These are phyloP conservation scores for Ricordea florida DNA, from an alignment of 92 coral and sea anemone genomes.

Conservation along the genomic window DNA sequence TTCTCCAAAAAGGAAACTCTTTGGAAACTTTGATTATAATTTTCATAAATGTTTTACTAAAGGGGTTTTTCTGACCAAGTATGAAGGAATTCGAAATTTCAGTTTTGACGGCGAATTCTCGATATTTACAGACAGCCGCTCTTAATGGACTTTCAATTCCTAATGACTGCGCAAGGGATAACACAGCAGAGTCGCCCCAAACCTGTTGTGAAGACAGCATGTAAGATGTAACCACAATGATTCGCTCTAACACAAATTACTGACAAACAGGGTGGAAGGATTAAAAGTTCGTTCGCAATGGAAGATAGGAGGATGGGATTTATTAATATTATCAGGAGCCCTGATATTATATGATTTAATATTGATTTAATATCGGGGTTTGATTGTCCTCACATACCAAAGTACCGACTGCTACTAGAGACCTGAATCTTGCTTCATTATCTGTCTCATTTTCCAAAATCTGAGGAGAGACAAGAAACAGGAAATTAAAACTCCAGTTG, in stretches of 20 bases:
- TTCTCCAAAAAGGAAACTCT: no score
- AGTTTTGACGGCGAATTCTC: no score
- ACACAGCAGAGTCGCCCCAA: slow-evolving; percentile 68
- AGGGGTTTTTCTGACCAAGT: no score
- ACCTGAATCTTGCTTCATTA: slow-evolving; percentile 87
- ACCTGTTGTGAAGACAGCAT: slow-evolving; percentile 44
- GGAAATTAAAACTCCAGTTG: no score
- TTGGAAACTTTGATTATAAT: no score
- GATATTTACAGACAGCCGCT: no score
- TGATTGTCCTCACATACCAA: slow-evolving; percentile 54
- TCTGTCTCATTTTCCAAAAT: slow-evolving; percentile 76
- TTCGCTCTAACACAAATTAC: no score
- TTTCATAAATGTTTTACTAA: no score
- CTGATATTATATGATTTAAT: not conserved
- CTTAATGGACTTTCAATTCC: slow-evolving; percentile 63
- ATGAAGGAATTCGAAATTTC: no score
- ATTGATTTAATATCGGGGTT: not conserved
- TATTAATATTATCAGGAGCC: no score
- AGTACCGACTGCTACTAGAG: slow-evolving; percentile 91
- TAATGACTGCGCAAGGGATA: slow-evolving; percentile 73
- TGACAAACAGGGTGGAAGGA: no score
- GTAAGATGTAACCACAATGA: not conserved
- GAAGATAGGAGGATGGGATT: not conserved
- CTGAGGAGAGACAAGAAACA: slow-evolving; percentile 17
- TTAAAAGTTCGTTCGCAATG: not conserved